These are phyloP conservation scores for Hemiscyllium ocellatum DNA, from an alignment of 2,113 vertebrate species.

Conservation along the genomic window DNA sequence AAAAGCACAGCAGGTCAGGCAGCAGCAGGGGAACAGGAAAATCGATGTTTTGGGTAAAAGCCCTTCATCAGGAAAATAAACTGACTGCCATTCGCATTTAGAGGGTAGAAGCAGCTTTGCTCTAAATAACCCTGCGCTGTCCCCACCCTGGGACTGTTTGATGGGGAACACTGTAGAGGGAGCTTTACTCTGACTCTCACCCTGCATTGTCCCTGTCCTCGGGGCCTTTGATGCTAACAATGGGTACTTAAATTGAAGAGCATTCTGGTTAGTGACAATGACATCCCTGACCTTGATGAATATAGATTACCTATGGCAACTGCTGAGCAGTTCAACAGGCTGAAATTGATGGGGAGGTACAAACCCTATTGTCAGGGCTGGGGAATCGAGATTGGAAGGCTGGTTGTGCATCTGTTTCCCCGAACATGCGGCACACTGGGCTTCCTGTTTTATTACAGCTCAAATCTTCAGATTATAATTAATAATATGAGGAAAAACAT, in stretches of 20 bases:
- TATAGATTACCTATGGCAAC: too few relatives aligned
- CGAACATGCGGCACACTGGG: background rate
- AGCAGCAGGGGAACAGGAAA: too few relatives aligned
- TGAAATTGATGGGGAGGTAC: background rate
- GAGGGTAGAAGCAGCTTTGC: too few relatives aligned
- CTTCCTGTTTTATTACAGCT: constrained; percentile 5
- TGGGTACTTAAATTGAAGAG: background rate
- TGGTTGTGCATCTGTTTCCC: background rate
- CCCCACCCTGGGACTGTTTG: too few relatives aligned
- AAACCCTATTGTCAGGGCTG: background rate
- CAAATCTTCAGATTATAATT: background rate
- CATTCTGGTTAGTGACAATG: background rate
- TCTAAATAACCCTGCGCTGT: too few relatives aligned
- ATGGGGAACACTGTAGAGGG: background rate
- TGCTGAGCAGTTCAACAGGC: background rate
- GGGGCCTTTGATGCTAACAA: too few relatives aligned
- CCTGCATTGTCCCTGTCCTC: background rate
- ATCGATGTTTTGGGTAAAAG: too few relatives aligned
- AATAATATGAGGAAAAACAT: constrained; percentile 1
- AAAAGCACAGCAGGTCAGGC: too few relatives aligned
- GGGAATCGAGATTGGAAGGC: background rate
- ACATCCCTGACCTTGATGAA: background rate
- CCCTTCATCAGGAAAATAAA: background rate
- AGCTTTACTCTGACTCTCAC: background rate
- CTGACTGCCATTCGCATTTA: background rate